Conservation (phyloP, 2,113 vertebrate genomes). For the Oncorhynchus nerka region DNA sequence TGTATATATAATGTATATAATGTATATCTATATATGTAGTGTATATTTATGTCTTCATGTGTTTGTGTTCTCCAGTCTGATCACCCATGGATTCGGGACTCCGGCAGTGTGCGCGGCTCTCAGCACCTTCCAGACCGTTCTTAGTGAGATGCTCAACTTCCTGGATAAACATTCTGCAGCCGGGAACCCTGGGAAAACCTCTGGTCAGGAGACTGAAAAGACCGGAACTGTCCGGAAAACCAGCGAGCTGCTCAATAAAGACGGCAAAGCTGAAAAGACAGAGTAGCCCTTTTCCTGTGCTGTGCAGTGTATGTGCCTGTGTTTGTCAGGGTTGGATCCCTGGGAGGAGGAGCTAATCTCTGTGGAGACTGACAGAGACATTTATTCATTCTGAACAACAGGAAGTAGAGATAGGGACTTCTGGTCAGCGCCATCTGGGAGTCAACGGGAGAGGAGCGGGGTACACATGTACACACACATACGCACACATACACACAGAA, state of each 20-base stretch:
- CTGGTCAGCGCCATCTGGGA: background rate
- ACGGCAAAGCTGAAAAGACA: slow-evolving; percentile 98
- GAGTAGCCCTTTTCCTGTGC: slow-evolving; percentile 80
- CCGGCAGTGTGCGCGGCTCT: slow-evolving; percentile 97
- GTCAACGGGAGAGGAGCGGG: background rate
- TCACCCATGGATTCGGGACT: slow-evolving; percentile 98
- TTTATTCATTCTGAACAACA: slow-evolving; percentile 46
- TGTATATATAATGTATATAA: too few relatives aligned
- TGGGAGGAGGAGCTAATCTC: slow-evolving; percentile 23
- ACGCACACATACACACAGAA: background rate
- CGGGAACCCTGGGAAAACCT: slow-evolving; percentile 79
- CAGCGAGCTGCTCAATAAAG: slow-evolving; percentile 90
- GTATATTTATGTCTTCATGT: too few relatives aligned
- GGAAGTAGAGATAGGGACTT: slow-evolving; percentile 40
- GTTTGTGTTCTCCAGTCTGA: slow-evolving; percentile 78
- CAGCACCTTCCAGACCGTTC: slow-evolving; percentile 99
- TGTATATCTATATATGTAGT: too few relatives aligned
- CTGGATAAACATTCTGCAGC: slow-evolving; percentile 91
- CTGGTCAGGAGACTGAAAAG: slow-evolving; percentile 85
- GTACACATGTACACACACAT: background rate
- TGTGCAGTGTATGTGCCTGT: slow-evolving; percentile 36
- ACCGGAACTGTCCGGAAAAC: slow-evolving; percentile 93
- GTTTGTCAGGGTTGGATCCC: too few relatives aligned
- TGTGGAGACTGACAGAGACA: slow-evolving; percentile 34
- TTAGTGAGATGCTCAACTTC: slow-evolving; percentile 99